Base-by-base conservation (phyloP, 2,888 invertebrate species). In the Drosophila dives region DNA sequence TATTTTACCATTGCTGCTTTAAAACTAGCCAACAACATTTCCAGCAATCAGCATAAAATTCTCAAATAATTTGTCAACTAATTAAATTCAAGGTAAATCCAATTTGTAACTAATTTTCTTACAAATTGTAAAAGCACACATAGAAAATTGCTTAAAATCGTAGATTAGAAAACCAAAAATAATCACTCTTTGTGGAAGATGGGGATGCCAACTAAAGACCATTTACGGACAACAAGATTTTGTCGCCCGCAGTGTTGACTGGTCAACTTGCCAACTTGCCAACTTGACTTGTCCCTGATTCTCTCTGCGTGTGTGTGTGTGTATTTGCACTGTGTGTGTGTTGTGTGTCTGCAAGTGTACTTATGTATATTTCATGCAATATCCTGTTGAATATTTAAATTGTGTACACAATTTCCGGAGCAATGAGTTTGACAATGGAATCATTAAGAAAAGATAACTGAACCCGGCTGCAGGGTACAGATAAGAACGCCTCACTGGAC, bases 331-430 rank as follows among this genome's bases (percentile, higher is more conserved):
- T 17, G 38, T 51, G 17, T 72, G 66, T 54, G 45, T 67, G 50
- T 51, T 48, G 38, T 68, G 26, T 63, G 56, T 65, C 64, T 71
- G 64, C 38, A 32, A 45, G 29, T 64, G 26, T 69, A 65, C 71
- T 80, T 73, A 83, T 83, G 81, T 81, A 77, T 83, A 82, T 83
- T 74, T 73, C 77, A 85, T 81, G 88, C 77, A 85, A 88, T 88
- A 88, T 88, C 85, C 86, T 87, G 88, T 85, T 83, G 86, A 86
- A 86, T 88, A 87, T 87, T 87, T 88, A 88, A 86, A 83, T 88
- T 88, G 83, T 83, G 81, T 85, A 78, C 81, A 85, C 86, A 88
- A 88, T 85, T 88, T 87, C 86, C 88, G 83, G 81, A 80, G 84
- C 81, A 75, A 82, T 86, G 86, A 80, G 72, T 79, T 84, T 87